Base-by-base conservation (phyloP, 2,113 vertebrate genomes). In the Sander vitreus region DNA sequence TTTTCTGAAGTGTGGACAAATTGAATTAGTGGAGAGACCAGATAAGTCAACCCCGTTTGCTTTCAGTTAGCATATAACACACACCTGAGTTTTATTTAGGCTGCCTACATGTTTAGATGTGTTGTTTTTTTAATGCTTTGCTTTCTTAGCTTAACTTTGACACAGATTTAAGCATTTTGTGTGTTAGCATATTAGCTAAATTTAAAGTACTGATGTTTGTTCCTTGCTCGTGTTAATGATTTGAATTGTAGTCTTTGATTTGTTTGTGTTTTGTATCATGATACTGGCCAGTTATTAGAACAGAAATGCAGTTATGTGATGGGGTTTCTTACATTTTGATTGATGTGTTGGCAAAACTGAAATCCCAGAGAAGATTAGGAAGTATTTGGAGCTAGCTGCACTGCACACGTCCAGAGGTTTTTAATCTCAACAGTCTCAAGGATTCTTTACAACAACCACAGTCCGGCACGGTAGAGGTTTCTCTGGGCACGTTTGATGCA, bases 1-100 rank as follows among this genome's bases (percentile, higher is more conserved):
- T 95, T 95, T 95, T 95, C 95, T 93, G 95, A 96, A 96, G 95
- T 96, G 94, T 96, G 95, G 95, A 96, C 95, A 95, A 94, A 95
- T 92, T 96, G 95, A 94, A 96, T 95, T 96, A 96, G 95, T 95
- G 94, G 95, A 95, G 94, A 95, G 94, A 96, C 93, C 95, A 96
- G 95, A 95, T 96, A 96, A 96, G 95, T 96, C 95, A 93, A 90
- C 92, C 94, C 92, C 81, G 90, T 95, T 96, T 96, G 94, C 93
- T 96, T 94, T 89, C 93, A 93, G 95, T 92, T 94, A 94, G 94
- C 91, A 91, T 90, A 76, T 91, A 78, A 86, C 76, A 87, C 89
- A 91, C 88, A 84, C 73, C 73, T 64, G 84, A 87, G 91, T 43
- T 8, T 39, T 6, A 81, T 76, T 36, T 84, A 90, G 93, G 90